Evolutionary conservation across 2,113 vertebrate genomes (phyloP).

Genomic region (Cochlearius cochlearius): DNA sequence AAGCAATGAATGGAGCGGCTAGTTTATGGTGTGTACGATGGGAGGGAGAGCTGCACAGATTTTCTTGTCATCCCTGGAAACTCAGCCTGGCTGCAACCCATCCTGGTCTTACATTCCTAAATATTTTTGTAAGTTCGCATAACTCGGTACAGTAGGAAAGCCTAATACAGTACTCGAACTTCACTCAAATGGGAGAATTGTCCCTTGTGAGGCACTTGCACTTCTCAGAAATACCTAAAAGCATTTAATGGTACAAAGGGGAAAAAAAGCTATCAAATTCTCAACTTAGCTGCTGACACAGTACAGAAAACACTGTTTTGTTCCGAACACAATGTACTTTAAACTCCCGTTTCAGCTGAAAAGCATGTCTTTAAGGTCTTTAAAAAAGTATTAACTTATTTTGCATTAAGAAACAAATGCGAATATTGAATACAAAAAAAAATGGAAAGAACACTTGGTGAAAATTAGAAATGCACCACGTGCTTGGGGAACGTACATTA

Average conservation of each 20-base stretch:
- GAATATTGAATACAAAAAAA: slow-evolving; percentile 2
- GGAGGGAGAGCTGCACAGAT: neutral
- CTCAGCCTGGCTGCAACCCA: neutral
- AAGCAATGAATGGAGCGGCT: neutral
- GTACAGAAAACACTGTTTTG: slow-evolving; percentile 25
- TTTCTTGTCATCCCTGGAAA: neutral
- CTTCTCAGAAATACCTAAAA: slow-evolving; percentile 28
- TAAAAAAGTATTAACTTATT: slow-evolving; percentile 33
- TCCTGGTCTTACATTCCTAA: neutral
- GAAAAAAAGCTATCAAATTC: slow-evolving; percentile 44
- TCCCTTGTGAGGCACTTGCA: neutral
- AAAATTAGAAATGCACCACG: neutral
- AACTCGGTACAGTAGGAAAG: slow-evolving; percentile 2
- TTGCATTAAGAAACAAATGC: slow-evolving; percentile 13
- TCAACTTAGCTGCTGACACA: slow-evolving; percentile 20
- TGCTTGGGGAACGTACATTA: neutral
- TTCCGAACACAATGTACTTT: slow-evolving; percentile 28
- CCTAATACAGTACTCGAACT: neutral
- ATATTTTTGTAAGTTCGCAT: slow-evolving; percentile 17
- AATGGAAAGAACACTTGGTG: neutral
- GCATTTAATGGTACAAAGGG: slow-evolving; percentile 10
- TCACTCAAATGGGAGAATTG: neutral
- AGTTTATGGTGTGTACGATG: neutral
- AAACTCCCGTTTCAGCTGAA: slow-evolving; percentile 16
- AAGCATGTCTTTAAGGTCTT: slow-evolving; percentile 22